A percentile compares a stretch with the other conserved stretches of the same genome.
Conservation (phyloP, 2,797 vertebrate species). For the Naso thynnoides region DNA sequence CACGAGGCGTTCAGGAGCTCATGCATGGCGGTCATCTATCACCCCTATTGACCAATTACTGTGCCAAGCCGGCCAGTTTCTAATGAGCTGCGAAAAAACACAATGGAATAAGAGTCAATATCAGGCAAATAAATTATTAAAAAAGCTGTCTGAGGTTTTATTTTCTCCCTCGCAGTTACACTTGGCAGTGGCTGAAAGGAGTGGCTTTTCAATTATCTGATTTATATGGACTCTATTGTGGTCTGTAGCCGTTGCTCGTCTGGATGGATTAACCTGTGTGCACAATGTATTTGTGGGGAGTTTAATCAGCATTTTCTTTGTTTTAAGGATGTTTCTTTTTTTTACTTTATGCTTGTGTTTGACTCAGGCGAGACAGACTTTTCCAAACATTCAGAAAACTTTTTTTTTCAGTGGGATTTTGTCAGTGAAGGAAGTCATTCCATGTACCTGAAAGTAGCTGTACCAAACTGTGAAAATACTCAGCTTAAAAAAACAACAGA, state of each 20-base stretch:
- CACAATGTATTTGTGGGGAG: conserved; percentile 35
- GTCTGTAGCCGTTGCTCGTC: conserved; percentile 40
- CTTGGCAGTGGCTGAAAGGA: conserved; percentile 55
- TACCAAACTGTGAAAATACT: not conserved
- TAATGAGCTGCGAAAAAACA: conserved; percentile 75
- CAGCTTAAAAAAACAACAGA: no score
- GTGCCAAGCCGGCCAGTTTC: conserved; percentile 56
- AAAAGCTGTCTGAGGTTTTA: conserved; percentile 79
- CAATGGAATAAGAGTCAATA: conserved; percentile 76
- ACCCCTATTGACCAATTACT: conserved; percentile 69
- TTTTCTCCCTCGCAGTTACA: conserved; percentile 75
- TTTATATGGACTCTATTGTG: conserved; percentile 67
- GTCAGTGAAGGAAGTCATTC: conserved; percentile 1
- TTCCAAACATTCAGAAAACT: not conserved
- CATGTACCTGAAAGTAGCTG: not conserved
- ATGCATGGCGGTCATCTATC: conserved; percentile 72
- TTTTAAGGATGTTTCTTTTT: not conserved
- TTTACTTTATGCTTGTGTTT: conserved; percentile 6
- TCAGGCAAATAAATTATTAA: conserved; percentile 75
- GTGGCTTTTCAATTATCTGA: conserved; percentile 68
- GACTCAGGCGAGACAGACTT: not conserved
- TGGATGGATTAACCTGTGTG: conserved; percentile 55
- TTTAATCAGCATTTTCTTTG: conserved; percentile 38
- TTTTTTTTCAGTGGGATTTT: not conserved
- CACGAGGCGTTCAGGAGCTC: conserved; percentile 53